These are phyloP conservation scores for Strigops habroptila DNA, from an alignment of 2,113 vertebrate species.

Conservation along the genomic window DNA sequence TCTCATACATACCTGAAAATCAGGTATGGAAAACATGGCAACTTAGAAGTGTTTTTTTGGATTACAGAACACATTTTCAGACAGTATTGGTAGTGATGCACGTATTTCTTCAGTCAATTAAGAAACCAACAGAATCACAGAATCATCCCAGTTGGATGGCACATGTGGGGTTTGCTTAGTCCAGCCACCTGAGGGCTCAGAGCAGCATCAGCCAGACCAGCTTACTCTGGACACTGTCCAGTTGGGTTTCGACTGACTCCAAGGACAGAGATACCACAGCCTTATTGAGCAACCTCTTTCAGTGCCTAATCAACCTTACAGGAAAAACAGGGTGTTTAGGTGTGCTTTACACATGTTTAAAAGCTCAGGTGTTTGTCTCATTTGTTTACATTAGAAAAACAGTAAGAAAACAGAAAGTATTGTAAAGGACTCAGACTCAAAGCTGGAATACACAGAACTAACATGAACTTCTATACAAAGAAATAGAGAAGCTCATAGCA, in stretches of 20 bases:
- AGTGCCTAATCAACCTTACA: background rate
- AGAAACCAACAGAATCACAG: background rate
- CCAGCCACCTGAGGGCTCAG: fast-evolving
- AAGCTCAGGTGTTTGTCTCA: background rate
- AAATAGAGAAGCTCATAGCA: background rate
- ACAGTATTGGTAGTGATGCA: background rate
- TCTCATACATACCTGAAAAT: background rate
- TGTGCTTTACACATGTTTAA: background rate
- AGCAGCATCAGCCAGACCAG: background rate
- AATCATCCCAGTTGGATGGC: no score
- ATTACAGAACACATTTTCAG: background rate
- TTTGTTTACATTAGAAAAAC: background rate
- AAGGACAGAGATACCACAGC: background rate
- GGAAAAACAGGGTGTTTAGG: background rate
- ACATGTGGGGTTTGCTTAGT: background rate
- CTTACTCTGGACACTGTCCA: background rate
- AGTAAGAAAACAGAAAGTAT: background rate
- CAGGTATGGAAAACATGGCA: background rate
- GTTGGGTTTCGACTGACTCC: background rate
- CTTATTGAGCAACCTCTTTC: background rate
- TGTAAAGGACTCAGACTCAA: background rate
- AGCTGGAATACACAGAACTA: background rate
- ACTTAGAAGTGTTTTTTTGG: background rate
- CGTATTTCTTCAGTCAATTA: background rate
- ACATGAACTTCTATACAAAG: background rate